Percentiles rank a stretch among this genome's conserved stretches.
Evolutionary conservation across 2,888 invertebrate genomes (phyloP).

Genomic region (Dendrolimus houi): DNA sequence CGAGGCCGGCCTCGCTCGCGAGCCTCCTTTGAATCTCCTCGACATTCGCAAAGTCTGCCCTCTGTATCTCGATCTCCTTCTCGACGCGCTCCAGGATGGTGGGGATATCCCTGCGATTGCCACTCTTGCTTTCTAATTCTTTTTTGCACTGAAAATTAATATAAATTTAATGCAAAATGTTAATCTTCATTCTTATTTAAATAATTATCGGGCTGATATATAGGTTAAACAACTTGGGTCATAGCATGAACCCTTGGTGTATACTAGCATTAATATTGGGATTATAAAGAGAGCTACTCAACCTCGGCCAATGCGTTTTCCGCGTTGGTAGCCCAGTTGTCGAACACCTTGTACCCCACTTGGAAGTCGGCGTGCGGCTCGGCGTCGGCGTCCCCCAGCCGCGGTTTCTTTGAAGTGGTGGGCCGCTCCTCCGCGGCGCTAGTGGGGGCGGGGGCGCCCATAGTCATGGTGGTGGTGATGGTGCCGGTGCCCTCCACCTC

Average conservation of each 20-base stretch:
- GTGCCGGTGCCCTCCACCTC: constrained; percentile 19
- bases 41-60: constrained; percentile 73
- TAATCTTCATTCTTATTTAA: no score
- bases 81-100: constrained; percentile 39
- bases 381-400: constrained; percentile 24
- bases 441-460: neutral
- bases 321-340: constrained; percentile 51
- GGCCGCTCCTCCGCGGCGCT: constrained; percentile 5
- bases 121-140: constrained; percentile 40
- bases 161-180: no score
- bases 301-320: constrained; percentile 43
- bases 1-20: constrained; percentile 54
- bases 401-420: constrained; percentile 44
- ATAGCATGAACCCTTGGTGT: no score
- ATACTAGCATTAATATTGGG: no score
- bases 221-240: no score
- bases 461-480: constrained; percentile 5
- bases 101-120: constrained; percentile 20
- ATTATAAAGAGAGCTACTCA: constrained; percentile 5
- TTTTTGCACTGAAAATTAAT: constrained; percentile 25
- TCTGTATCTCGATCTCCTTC: constrained; percentile 63
- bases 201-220: no score
- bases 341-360: constrained; percentile 64
- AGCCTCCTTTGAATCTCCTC: constrained; percentile 76
- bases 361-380: constrained; percentile 58